phyloP scores from a whole-genome alignment of 1,140 invertebrate species.

The Procambarus clarkii region DNA sequence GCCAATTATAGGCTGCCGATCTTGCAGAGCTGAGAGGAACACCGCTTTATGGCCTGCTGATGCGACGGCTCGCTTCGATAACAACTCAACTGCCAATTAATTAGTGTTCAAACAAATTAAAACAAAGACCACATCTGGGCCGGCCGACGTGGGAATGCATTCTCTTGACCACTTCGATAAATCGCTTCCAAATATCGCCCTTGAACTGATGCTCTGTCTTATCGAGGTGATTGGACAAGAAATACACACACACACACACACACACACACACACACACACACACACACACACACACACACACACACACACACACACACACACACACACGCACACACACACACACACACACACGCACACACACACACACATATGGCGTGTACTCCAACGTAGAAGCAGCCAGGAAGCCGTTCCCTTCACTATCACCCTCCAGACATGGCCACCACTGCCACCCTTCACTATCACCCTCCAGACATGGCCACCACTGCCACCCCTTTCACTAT shows the following conservation, averaged over 20 bases:
- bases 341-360: too few relatives aligned
- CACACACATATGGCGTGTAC: too few relatives aligned
- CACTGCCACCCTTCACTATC: too few relatives aligned
- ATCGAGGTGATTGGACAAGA: not conserved
- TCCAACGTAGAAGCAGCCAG: too few relatives aligned
- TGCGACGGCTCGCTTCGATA: not conserved
- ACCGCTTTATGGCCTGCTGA: not conserved
- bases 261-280: slow-evolving; percentile 37
- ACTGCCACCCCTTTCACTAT: too few relatives aligned
- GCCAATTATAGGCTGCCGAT: not conserved
- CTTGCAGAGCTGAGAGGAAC: not conserved
- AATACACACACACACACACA: not conserved
- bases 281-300: slow-evolving; percentile 20
- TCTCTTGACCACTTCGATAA: not conserved
- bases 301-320: not conserved
- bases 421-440: too few relatives aligned
- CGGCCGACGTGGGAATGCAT: not conserved
- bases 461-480: too few relatives aligned
- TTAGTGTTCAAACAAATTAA: not conserved
- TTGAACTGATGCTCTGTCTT: too few relatives aligned
- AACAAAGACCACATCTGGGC: not conserved
- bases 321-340: not conserved
- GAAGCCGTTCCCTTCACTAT: too few relatives aligned
- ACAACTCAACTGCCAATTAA: not conserved
- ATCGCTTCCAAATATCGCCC: not conserved